These are phyloP conservation scores for Fragum fragum DNA, from an alignment of 2,888 invertebrate species.

Conservation along the genomic window DNA sequence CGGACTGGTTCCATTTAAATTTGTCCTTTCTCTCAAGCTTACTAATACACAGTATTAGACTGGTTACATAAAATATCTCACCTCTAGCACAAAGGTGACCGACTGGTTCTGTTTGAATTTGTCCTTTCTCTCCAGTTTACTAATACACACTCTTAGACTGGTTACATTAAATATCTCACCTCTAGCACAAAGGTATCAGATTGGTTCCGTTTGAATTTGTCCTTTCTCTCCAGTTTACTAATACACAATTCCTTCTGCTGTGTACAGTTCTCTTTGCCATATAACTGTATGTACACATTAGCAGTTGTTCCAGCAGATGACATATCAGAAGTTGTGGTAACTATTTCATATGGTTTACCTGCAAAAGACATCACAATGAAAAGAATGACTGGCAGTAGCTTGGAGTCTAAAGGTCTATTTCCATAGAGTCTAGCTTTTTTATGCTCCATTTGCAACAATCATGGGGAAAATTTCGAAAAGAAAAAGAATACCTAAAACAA, in stretches of 20 bases:
- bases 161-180: conserved; percentile 68
- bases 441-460: no score
- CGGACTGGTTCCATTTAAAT: conserved; percentile 80
- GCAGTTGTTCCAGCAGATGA: conserved; percentile 86
- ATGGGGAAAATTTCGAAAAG: no score
- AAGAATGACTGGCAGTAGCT: no score
- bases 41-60: conserved; percentile 82
- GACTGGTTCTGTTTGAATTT: conserved; percentile 80
- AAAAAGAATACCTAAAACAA: no score
- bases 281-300: conserved; percentile 86
- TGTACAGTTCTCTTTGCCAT: conserved; percentile 83
- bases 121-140: conserved; percentile 83
- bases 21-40: conserved; percentile 83
- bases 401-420: no score
- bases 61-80: no score
- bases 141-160: conserved; percentile 79
- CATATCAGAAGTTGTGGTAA: conserved; percentile 84
- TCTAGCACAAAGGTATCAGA: conserved; percentile 84
- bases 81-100: conserved; percentile 85
- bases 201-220: conserved; percentile 80
- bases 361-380: no score
- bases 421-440: no score
- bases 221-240: conserved; percentile 83
- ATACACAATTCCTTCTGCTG: conserved; percentile 83
- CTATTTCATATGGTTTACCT: conserved; percentile 86